These are phyloP conservation scores for Keiferia lycopersicella DNA, from an alignment of 2,888 invertebrate species.

Conservation along the genomic window DNA sequence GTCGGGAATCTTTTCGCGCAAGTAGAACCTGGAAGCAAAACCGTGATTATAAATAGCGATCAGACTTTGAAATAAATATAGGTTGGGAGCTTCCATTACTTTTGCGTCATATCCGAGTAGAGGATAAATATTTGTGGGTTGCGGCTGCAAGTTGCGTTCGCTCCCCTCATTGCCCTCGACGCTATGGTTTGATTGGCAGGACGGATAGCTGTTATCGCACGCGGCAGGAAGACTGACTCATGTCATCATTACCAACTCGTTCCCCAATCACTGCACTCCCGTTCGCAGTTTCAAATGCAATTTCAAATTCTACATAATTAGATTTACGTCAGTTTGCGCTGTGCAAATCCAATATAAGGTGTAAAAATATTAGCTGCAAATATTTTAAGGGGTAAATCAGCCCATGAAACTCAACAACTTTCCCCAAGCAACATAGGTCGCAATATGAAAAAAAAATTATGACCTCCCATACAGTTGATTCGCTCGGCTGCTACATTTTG, in stretches of 20 bases:
- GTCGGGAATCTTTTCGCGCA: constrained; percentile 92
- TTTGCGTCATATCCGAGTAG: constrained; percentile 61
- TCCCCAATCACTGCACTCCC: constrained; percentile 63
- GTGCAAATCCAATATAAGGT: too few species aligned
- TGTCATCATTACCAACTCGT: constrained; percentile 56
- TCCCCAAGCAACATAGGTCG: too few species aligned
- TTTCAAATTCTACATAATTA: neutral
- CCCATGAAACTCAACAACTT: too few species aligned
- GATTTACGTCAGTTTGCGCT: neutral
- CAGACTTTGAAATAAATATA: constrained; percentile 32
- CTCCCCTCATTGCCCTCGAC: constrained; percentile 38
- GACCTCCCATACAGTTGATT: too few species aligned
- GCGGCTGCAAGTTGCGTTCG: constrained; percentile 48
- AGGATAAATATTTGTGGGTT: constrained; percentile 54
- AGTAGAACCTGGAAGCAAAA: constrained; percentile 86
- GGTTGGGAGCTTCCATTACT: constrained; percentile 47
- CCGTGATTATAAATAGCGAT: constrained; percentile 28
- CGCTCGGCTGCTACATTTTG: too few species aligned
- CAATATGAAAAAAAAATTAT: too few species aligned
- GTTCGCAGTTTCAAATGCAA: constrained; percentile 38
- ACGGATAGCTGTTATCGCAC: constrained; percentile 73
- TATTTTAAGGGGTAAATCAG: too few species aligned
- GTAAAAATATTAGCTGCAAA: too few species aligned
- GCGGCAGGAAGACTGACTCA: constrained; percentile 77
- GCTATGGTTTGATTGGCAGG: constrained; percentile 74